These are phyloP conservation scores for Drosophila prosaltans DNA, from an alignment of 1,140 invertebrate species.

Conservation along the genomic window DNA sequence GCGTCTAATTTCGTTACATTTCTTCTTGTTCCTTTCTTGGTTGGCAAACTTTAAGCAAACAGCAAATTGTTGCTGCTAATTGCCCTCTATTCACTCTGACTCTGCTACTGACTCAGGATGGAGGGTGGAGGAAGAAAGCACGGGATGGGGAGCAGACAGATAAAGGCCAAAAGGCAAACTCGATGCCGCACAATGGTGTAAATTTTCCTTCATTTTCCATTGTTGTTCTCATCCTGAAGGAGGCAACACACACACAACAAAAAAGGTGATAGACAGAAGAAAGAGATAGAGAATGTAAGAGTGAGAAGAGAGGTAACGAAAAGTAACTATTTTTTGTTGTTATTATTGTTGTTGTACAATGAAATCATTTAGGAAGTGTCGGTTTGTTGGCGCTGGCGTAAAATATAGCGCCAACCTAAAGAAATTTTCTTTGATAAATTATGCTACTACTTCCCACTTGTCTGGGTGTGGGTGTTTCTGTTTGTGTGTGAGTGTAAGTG, in stretches of 20 bases:
- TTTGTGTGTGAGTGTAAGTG: background rate
- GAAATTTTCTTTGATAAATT: constrained; percentile 73
- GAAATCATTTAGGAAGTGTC: constrained; percentile 77
- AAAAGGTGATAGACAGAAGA: background rate
- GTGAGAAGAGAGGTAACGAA: background rate
- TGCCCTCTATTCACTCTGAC: constrained; percentile 67
- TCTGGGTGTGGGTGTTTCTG: constrained; percentile 11
- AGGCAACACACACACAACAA: constrained; percentile 5
- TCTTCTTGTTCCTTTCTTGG: constrained; percentile 12
- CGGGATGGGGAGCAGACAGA: background rate
- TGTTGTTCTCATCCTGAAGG: background rate
- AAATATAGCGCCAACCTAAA: constrained; percentile 56
- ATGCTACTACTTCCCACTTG: constrained; percentile 30
- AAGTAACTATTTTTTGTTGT: constrained; percentile 62
- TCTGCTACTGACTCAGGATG: constrained; percentile 32
- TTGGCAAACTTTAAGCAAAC: constrained; percentile 69
- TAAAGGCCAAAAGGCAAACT: constrained; percentile 15
- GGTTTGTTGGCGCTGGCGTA: constrained; percentile 42
- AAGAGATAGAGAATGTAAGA: constrained; percentile 10
- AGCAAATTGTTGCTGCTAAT: constrained; percentile 78
- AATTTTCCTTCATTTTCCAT: background rate
- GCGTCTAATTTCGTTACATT: constrained; percentile 42
- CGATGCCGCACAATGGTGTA: constrained; percentile 13
- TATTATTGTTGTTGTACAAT: constrained; percentile 38
- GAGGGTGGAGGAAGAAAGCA: background rate